A percentile compares a stretch with the other conserved stretches of the same genome.
These are phyloP conservation scores for Parazoanthus atlanticus DNA, from an alignment of 92 coral and sea anemone species.

Conservation along the genomic window DNA sequence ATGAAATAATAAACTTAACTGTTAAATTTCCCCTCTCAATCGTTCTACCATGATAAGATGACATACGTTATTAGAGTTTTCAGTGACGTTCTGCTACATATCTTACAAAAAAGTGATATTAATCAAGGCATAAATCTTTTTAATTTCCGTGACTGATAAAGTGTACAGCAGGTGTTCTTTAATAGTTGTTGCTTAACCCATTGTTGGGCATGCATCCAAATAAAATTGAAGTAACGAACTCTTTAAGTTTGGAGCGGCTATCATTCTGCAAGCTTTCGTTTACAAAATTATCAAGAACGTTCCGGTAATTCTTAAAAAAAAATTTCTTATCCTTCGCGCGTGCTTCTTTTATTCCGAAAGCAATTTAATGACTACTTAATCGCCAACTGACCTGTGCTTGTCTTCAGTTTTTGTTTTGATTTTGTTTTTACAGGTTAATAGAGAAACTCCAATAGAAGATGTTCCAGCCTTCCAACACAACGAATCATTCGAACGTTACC, in stretches of 20 bases:
- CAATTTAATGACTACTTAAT: no score
- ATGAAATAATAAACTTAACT: no score
- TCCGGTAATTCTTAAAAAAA: neutral
- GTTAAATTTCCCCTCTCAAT: no score
- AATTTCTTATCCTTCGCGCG: neutral
- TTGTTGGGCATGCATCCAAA: no score
- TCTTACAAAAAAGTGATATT: neutral
- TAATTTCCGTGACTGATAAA: no score
- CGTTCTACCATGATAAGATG: neutral
- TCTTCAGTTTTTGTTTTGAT: no score
- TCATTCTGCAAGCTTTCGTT: no score
- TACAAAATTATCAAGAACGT: neutral
- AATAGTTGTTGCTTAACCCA: neutral
- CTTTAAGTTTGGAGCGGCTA: neutral
- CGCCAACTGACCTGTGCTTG: no score
- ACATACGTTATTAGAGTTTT: no score
- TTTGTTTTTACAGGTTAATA: neutral
- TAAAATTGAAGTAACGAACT: no score
- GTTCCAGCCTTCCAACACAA: neutral
- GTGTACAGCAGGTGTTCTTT: no score
- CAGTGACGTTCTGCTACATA: neutral
- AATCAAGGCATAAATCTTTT: neutral
- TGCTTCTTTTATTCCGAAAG: neutral
- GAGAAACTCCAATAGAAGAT: neutral
- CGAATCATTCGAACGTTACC: neutral